Evolutionary conservation across 2,888 invertebrate genomes (phyloP), one percentile per base, ranked within the genome.

Genomic region (Epinotia nisella): DNA sequence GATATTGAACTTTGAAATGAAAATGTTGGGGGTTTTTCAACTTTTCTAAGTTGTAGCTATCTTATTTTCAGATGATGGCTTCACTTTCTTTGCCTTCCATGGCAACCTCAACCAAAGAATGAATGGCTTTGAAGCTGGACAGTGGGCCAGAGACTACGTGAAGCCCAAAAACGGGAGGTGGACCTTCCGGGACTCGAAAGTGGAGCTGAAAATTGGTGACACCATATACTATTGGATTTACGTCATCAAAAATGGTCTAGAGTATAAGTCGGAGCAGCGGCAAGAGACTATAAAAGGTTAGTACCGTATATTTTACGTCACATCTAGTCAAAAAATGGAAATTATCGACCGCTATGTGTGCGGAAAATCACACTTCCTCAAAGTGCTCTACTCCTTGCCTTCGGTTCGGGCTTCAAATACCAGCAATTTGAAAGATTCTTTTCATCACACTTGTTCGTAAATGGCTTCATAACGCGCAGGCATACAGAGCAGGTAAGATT

Each of bases 191-290:
- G 96, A 97, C 82, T 90, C 88, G 1, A 86, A 86, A 1, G 94
- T 95, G 0, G 78, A 86, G 71, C 83, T 97, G n/a, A 95, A 95
- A 78, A 80, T 90, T 0, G 96, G 96, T 0, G 97, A 97, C 81
- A 94, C 90, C 2, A 85, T 97, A 21, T 96, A 97, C 85, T 97
- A 95, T 84, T 97, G 97, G 97, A 94, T 96, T 0, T 96, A 95
- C 80, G 96, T 96, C 0, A 93, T 96, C 64, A 95, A 95, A 80
- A 90, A 95, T 77, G 96, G 96, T 0, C 83, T 96, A 21, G 96
- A 96, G 0, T 96, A 96, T 81, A 91, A 95, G n/a, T n/a, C n/a
- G 78, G 94, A 96, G 74, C 94, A 95, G 82, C 95, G 95, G 49
- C 88, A 90, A 69, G 94, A 94, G 90, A 90, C 84, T 2, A 95